Evolutionary conservation across 2,113 vertebrate species (phyloP).

Genomic region (Osmerus eperlanus): DNA sequence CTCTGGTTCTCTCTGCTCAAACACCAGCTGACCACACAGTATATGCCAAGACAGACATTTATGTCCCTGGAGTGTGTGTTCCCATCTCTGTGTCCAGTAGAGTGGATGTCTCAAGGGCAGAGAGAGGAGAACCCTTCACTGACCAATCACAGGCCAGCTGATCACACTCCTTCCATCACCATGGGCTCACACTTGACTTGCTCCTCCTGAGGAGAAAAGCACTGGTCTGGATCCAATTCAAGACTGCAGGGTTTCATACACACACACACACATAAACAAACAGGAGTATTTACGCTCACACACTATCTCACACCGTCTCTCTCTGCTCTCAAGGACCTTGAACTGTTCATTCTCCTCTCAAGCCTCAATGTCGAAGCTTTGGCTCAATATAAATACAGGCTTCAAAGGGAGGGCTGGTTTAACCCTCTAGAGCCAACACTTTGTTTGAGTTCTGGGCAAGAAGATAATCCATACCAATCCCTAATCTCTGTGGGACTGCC

Average conservation of each 20-base stretch:
- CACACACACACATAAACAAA: slow-evolving; percentile 9
- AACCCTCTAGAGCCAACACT: slow-evolving; percentile 55
- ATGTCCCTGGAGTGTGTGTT: neutral
- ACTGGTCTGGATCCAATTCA: slow-evolving; percentile 52
- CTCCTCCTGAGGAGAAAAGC: slow-evolving; percentile 40
- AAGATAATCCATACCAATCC: slow-evolving; percentile 62
- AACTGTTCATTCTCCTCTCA: slow-evolving; percentile 50
- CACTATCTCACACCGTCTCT: neutral
- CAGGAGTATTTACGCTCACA: neutral
- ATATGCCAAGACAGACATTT: too few relatives aligned
- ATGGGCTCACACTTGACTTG: slow-evolving; percentile 45
- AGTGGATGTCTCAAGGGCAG: slow-evolving; percentile 8
- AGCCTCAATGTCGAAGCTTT: slow-evolving; percentile 42
- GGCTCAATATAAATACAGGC: slow-evolving; percentile 53
- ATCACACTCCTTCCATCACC: slow-evolving; percentile 18
- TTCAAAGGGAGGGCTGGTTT: slow-evolving; percentile 48
- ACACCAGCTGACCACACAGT: neutral
- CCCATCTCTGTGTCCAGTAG: neutral
- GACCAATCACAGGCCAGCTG: slow-evolving; percentile 13
- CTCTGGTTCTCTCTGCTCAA: neutral
- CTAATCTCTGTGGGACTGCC: slow-evolving; percentile 51
- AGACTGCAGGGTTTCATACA: slow-evolving; percentile 45
- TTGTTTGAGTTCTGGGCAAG: slow-evolving; percentile 51
- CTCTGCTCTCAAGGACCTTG: slow-evolving; percentile 42
- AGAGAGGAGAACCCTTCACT: slow-evolving; percentile 3